Evolutionary conservation across 2,888 invertebrate species (phyloP).

Genomic region (Patella pellucida): DNA sequence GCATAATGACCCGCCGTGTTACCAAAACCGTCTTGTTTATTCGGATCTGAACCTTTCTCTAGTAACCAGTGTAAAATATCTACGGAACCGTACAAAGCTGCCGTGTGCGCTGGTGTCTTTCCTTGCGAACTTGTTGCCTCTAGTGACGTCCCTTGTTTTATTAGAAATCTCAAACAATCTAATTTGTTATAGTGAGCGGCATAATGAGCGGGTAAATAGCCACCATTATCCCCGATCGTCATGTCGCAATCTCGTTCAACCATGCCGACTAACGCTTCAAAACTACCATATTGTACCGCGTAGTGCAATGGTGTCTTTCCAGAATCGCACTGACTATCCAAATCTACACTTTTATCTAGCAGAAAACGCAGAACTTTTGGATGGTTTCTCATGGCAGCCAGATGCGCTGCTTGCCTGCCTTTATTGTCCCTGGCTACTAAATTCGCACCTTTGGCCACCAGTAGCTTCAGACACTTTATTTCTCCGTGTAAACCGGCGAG

Average conservation of each 20-base stretch:
- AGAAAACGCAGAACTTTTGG: conserved; percentile 59
- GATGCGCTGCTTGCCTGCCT: conserved; percentile 64
- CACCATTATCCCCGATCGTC: conserved; percentile 58
- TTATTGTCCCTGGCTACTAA: conserved; percentile 58
- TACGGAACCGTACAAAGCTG: conserved; percentile 60
- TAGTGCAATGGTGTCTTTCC: conserved; percentile 68
- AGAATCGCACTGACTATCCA: conserved; percentile 59
- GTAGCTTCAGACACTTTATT: conserved; percentile 57
- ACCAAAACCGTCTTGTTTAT: conserved; percentile 59
- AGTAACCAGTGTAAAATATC: conserved; percentile 67
- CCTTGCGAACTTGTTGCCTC: conserved; percentile 62
- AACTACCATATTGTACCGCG: conserved; percentile 68
- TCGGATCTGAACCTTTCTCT: conserved; percentile 62
- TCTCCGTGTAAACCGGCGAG: conserved; percentile 68
- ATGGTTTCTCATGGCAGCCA: conserved; percentile 68
- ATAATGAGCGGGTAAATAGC: conserved; percentile 63
- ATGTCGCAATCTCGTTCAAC: conserved; percentile 68
- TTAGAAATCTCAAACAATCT: conserved; percentile 64
- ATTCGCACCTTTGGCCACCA: conserved; percentile 62
- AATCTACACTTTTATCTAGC: conserved; percentile 64
- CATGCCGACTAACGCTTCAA: conserved; percentile 58
- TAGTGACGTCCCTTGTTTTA: conserved; percentile 64
- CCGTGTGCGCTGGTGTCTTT: conserved; percentile 65
- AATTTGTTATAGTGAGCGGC: conserved; percentile 64
- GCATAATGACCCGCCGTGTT: conserved; percentile 67